Conservation (phyloP, 1,140 invertebrate genomes). For the Centruroides sculpturatus region DNA sequence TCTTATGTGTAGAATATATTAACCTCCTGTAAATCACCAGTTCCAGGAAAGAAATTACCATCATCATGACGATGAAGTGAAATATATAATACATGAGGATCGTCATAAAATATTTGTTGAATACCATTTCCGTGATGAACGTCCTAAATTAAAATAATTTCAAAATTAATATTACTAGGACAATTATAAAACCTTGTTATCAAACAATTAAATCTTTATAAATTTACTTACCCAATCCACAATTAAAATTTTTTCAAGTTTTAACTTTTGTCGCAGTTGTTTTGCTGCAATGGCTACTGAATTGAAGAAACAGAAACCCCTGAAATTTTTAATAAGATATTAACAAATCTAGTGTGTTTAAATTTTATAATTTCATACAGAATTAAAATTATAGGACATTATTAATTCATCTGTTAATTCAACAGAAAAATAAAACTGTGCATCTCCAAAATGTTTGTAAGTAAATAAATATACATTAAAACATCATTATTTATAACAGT, state of each 20-base stretch:
- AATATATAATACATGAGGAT: constrained; percentile 85
- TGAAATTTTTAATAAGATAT: constrained; percentile 17
- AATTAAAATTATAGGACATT: too few species aligned
- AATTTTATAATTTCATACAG: too few species aligned
- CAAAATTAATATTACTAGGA: neutral
- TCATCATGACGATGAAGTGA: constrained; percentile 98
- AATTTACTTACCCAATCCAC: constrained; percentile 69
- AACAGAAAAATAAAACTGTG: too few species aligned
- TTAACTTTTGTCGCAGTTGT: constrained; percentile 66
- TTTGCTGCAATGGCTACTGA: constrained; percentile 94
- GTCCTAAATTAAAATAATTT: constrained; percentile 44
- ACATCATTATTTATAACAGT: too few species aligned
- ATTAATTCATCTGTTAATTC: too few species aligned
- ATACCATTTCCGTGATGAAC: constrained; percentile 99
- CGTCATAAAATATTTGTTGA: constrained; percentile 95
- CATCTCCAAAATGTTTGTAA: too few species aligned
- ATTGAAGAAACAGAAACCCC: constrained; percentile 99
- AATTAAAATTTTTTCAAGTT: constrained; percentile 80
- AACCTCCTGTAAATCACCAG: constrained; percentile 71
- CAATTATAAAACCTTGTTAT: neutral
- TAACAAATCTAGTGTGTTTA: too few species aligned
- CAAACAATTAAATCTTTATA: neutral
- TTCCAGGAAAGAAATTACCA: constrained; percentile 98
- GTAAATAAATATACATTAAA: too few species aligned
- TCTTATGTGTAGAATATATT: too few species aligned